Conservation (phyloP, 2,113 vertebrate species). For the Notothenia rossii region DNA sequence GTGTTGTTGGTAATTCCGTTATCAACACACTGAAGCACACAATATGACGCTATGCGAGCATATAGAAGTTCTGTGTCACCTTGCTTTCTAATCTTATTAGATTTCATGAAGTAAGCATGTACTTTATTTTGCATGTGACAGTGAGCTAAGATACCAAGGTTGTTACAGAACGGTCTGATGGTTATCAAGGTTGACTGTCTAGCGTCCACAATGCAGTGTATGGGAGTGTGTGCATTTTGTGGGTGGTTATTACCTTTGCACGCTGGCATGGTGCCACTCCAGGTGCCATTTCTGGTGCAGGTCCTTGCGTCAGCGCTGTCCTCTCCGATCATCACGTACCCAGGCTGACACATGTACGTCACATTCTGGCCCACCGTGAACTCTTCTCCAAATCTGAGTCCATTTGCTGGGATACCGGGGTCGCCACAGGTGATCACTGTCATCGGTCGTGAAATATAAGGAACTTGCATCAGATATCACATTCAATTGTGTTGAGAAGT, state of each 20-base stretch:
- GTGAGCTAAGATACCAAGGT: constrained; percentile 52
- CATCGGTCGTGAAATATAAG: constrained; percentile 13
- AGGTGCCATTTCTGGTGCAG: constrained; percentile 94
- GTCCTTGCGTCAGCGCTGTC: constrained; percentile 83
- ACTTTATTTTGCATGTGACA: constrained; percentile 54
- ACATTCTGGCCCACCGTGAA: constrained; percentile 94
- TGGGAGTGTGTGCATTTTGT: constrained; percentile 1
- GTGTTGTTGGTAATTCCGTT: background rate
- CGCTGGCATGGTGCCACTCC: constrained; percentile 90
- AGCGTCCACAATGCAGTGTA: background rate
- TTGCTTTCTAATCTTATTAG: constrained; percentile 69
- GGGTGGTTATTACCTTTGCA: constrained; percentile 78
- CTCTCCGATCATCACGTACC: constrained; percentile 88
- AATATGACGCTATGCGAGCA: constrained; percentile 42
- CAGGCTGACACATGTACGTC: constrained; percentile 93
- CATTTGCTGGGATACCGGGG: constrained; percentile 93
- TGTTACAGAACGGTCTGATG: constrained; percentile 48
- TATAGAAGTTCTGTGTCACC: constrained; percentile 55
- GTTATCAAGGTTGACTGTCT: constrained; percentile 65
- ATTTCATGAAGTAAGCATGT: constrained; percentile 55
- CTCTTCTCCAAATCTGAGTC: constrained; percentile 92
- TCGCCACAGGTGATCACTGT: constrained; percentile 96
- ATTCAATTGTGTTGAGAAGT: background rate
- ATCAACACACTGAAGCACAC: constrained; percentile 42
- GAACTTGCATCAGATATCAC: constrained; percentile 35